These are phyloP conservation scores for Paramormyrops kingsleyae DNA, from an alignment of 2,113 vertebrate genomes.

Conservation along the genomic window DNA sequence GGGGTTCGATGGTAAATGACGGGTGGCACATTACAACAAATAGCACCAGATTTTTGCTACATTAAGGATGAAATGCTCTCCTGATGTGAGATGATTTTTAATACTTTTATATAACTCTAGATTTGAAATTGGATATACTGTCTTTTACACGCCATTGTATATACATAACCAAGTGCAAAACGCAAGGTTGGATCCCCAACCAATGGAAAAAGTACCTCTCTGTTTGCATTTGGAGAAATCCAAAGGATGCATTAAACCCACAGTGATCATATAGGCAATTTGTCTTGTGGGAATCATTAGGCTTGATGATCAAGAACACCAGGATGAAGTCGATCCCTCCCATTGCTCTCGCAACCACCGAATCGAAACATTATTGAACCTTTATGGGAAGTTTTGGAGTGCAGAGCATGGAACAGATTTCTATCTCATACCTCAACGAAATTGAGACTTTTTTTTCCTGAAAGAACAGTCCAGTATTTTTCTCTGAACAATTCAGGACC, in stretches of 20 bases:
- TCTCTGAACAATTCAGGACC: not conserved
- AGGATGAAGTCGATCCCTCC: not conserved
- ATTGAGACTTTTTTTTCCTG: not conserved
- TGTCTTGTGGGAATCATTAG: not conserved
- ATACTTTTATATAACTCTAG: not conserved
- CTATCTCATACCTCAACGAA: not conserved
- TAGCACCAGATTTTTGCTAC: not conserved
- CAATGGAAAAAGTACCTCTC: not conserved
- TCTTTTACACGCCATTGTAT: not conserved
- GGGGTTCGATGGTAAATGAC: not conserved
- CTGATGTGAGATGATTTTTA: not conserved
- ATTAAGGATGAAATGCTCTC: not conserved
- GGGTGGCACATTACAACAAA: not conserved
- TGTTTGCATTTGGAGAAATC: not conserved
- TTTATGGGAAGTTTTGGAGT: not conserved
- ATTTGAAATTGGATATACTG: not conserved
- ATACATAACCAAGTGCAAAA: not conserved
- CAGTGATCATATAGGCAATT: not conserved
- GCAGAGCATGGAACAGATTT: not conserved
- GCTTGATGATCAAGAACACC: not conserved
- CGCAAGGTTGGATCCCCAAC: not conserved
- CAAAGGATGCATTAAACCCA: not conserved
- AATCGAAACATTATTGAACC: not conserved
- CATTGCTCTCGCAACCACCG: not conserved
- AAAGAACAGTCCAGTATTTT: not conserved